Evolutionary conservation across 2,797 vertebrate genomes (phyloP), one percentile per base, ranked within the genome.

Genomic region (Mormyrus proboscirostris): DNA sequence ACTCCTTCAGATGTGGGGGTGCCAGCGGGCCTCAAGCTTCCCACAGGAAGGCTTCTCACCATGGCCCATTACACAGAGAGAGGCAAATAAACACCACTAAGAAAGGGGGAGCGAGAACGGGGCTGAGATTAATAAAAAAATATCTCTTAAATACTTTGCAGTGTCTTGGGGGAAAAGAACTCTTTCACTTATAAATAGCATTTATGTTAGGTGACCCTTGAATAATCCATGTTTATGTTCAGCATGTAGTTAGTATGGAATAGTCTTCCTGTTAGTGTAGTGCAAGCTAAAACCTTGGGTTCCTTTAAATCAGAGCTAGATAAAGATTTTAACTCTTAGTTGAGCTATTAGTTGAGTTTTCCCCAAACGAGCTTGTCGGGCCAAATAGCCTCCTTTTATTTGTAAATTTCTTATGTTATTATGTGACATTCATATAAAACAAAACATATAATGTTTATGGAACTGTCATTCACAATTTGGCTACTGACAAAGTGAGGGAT

Each of bases 1-100:
- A 79, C 89, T 93, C 93, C 93, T 94, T 95, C 91, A 95, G 94
- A 95, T 95, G 93, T 94, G 93, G 94, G 93, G 91, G 90, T 91
- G 93, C 90, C 93, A 90, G 92, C 90, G 92, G 92, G 92, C 93
- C 89, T 12, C n/a, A 91, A 91, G 62, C 25, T 89, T 95, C 94
- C 94, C 91, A 92, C 6, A 93, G 95, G 94, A 94, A 91, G 92
- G 90, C 89, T 93, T 95, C 94, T 94, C 93, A 93, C 92, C 92
- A 89, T 91, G 90, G 90, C 83, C 90, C 89, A 91, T 94, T 92
- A 93, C 91, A 88, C 90, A 89, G 91, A 92, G 92, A 91, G 93
- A 91, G 92, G 87, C 91, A 57, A 92, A 93, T 93, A 93, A 94
- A 94, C 93, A 93, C 92, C 87, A 89, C n/a, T 38, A 3, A 82